These are phyloP conservation scores for Perognathus longimembris DNA, from an alignment of 2,113 vertebrate genomes.

Conservation along the genomic window DNA sequence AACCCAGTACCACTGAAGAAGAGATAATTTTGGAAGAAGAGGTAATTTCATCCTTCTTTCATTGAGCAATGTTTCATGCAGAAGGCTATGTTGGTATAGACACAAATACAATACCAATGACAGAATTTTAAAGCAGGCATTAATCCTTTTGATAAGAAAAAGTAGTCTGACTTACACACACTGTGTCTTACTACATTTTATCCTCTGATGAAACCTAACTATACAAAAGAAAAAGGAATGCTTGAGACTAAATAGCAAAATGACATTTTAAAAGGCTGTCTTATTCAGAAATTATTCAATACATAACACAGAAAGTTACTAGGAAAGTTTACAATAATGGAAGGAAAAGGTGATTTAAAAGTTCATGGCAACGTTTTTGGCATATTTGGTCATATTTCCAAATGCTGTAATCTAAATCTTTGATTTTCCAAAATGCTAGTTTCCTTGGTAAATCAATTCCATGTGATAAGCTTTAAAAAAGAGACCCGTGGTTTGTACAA, in stretches of 20 bases:
- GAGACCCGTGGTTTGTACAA: slow-evolving; percentile 57
- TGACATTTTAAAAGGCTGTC: background rate
- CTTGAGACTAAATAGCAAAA: slow-evolving; percentile 16
- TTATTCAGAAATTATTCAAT: slow-evolving; percentile 5
- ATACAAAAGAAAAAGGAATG: slow-evolving; percentile 42
- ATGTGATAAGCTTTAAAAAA: slow-evolving; percentile 61
- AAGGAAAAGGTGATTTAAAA: slow-evolving; percentile 50
- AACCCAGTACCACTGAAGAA: background rate
- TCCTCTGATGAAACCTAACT: background rate
- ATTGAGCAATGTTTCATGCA: background rate
- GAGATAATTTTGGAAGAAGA: background rate
- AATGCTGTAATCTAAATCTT: background rate
- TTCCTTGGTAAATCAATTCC: slow-evolving; percentile 61
- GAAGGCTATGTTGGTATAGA: background rate
- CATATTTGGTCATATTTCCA: slow-evolving; percentile 27
- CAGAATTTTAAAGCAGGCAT: background rate
- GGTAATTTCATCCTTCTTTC: background rate
- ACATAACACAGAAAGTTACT: slow-evolving; percentile 4
- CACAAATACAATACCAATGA: background rate
- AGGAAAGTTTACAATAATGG: slow-evolving; percentile 48
- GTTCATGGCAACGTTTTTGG: background rate
- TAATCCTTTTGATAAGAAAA: slow-evolving; percentile 20
- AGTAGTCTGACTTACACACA: background rate
- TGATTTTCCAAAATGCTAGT: slow-evolving; percentile 38
- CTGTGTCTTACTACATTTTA: background rate